Evolutionary conservation across 2,113 vertebrate genomes (phyloP), one percentile per base, ranked within the genome.

Genomic region (Pterocles burchelli): DNA sequence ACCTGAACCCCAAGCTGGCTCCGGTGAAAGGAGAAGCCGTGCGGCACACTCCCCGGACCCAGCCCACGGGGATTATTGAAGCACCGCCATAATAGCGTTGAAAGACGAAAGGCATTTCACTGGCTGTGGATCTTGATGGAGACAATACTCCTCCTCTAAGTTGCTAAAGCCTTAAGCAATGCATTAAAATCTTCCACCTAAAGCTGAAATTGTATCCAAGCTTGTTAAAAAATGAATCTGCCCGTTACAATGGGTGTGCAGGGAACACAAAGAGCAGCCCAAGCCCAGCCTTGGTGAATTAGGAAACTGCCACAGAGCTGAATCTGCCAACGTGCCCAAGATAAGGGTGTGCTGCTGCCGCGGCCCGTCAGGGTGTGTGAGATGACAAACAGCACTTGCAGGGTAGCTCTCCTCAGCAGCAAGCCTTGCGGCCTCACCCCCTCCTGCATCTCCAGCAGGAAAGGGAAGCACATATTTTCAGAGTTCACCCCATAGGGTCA

Each of bases 401-500:
- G 61, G 87, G 77, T 25, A 10, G 68, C 48, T 91, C 22, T 38
- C 17, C 72, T 24, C 48, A 4, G 48, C 31, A 45, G 41, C 61
- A 54, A 48, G 41, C 0, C 0, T 24, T 49, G 52, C 89, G n/a
- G 81, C 75, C 79, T 92, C 96, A 66, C 67, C 10, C 83, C 46
- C 9, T 85, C 52, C 70, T 0, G 0, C 28, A 71, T 26, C 73
- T 59, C 66, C 18, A 90, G 28, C 91, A 75, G 91, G 61, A 95
- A 89, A 90, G 20, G 83, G 93, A 97, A 95, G 89, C n/a, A 10
- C 52, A 45, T 94, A 51, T 18, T 91, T 83, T 54, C 76, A 86
- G 58, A 52, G 28, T 75, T 91, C 75, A 18, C 46, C 54, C 41
- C 45, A 7, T 13, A 34, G 38, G 68, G 87, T 72, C 81, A 57